phyloP scores from a whole-genome alignment of 2,888 invertebrate species.

The Epiblema foenella region DNA sequence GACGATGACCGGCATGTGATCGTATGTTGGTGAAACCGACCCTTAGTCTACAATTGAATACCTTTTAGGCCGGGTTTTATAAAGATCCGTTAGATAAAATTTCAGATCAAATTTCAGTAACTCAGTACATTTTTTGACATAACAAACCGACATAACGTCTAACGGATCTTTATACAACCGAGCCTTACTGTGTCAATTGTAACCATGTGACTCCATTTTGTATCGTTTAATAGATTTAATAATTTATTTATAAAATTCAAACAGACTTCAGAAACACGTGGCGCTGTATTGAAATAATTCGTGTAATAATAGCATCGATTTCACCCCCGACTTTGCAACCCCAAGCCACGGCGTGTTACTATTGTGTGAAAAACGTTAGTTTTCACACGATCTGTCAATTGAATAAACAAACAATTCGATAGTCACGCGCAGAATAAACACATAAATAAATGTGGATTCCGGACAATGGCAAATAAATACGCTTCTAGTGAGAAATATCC shows the following conservation, averaged over 20 bases:
- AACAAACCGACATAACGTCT: no score
- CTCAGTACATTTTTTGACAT: no score
- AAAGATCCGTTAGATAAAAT: no score
- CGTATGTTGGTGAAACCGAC: no score
- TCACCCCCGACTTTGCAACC: conserved; percentile 54
- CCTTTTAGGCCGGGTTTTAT: no score
- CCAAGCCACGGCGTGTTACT: conserved; percentile 57
- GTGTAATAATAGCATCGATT: conserved; percentile 71
- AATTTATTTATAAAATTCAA: conserved; percentile 15
- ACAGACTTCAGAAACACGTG: conserved; percentile 43
- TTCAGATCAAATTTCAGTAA: no score
- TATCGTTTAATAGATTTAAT: no score
- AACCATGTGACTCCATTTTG: background rate
- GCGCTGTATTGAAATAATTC: conserved; percentile 48
- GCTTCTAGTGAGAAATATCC: conserved; percentile 4
- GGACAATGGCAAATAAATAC: conserved; percentile 10
- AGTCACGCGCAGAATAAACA: conserved; percentile 30
- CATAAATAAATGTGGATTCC: conserved; percentile 22
- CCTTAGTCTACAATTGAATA: no score
- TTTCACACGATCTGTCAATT: conserved; percentile 61
- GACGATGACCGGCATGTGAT: no score
- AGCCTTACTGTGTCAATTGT: no score
- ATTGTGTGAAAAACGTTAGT: conserved; percentile 52
- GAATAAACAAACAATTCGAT: conserved; percentile 38
- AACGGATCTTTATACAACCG: no score